Conservation (phyloP, 2,113 vertebrate genomes). For the Myrmecobius fasciatus region DNA sequence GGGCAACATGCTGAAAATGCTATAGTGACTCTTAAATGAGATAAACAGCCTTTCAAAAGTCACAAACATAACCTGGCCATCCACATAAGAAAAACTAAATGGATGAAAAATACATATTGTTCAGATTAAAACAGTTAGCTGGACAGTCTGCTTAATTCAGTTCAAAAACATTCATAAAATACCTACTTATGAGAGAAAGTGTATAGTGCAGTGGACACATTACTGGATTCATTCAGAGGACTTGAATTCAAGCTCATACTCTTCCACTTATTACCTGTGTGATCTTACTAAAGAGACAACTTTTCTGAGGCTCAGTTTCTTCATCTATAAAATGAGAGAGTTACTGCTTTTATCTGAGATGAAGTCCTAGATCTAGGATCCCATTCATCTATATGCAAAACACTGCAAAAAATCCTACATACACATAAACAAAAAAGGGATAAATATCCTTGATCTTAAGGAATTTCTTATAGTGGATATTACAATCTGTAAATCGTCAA, state of each 20-base stretch:
- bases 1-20: background rate
- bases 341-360: background rate
- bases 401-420: background rate
- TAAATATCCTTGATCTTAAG: background rate
- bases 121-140: background rate
- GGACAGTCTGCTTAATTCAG: background rate
- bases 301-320: background rate
- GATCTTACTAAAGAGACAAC: background rate
- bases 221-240: background rate
- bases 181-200: background rate
- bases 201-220: background rate
- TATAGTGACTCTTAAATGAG: background rate
- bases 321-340: background rate
- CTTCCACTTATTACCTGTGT: background rate
- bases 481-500: background rate
- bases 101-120: background rate
- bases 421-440: background rate
- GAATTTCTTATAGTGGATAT: background rate
- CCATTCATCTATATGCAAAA: background rate
- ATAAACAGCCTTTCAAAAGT: background rate
- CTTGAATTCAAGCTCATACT: background rate
- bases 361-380: no score
- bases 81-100: background rate
- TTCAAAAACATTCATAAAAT: background rate
- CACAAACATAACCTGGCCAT: background rate